phyloP scores from a whole-genome alignment of 2,888 invertebrate genomes.

The Orthosia cruda region DNA sequence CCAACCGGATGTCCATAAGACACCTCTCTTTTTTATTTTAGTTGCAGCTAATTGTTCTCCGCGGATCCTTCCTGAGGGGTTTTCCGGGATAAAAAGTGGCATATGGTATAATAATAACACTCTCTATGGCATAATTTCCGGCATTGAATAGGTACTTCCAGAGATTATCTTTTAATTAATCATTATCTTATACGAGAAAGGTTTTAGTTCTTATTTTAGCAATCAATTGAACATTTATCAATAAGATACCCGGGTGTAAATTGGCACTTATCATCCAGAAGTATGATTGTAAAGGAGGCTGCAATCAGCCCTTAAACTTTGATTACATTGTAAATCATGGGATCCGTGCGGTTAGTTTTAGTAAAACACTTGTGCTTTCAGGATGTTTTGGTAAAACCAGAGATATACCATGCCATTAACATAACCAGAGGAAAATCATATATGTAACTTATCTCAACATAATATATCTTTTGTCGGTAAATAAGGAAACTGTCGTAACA shows the following conservation, averaged over 20 bases:
- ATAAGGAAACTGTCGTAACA: conserved; percentile 53
- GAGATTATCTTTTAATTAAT: neutral
- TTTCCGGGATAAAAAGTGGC: too few species aligned
- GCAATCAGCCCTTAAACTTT: neutral
- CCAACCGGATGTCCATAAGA: too few species aligned
- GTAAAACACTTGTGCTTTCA: neutral
- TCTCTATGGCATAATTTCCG: neutral
- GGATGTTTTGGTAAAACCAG: neutral
- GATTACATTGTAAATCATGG: neutral
- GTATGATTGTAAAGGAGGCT: too few species aligned
- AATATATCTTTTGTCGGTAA: conserved; percentile 27
- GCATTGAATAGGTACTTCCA: neutral
- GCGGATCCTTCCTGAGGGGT: too few species aligned
- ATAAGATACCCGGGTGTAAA: too few species aligned
- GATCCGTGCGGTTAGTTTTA: neutral
- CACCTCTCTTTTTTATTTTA: too few species aligned
- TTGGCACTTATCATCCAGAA: too few species aligned
- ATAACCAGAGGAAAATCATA: conserved; percentile 4
- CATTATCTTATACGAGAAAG: too few species aligned
- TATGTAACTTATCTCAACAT: conserved; percentile 18
- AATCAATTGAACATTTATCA: too few species aligned
- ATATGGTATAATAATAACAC: too few species aligned
- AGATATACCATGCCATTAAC: conserved; percentile 4
- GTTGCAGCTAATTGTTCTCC: too few species aligned
- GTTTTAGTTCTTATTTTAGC: too few species aligned